These are phyloP conservation scores for Microcebus ravelobensis DNA, from an alignment of 2,113 vertebrate species.

Conservation along the genomic window DNA sequence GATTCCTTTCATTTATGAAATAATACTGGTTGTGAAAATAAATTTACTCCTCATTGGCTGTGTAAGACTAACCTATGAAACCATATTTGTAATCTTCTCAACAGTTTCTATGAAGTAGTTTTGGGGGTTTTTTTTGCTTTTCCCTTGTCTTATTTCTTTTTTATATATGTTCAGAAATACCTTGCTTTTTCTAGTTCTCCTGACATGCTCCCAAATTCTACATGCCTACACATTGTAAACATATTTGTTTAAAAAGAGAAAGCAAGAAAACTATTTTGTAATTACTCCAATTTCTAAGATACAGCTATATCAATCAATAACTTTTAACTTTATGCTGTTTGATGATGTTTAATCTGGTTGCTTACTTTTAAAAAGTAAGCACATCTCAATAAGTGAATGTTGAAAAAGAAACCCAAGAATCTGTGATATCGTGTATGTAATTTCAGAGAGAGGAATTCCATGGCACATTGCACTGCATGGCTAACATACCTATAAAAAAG, in stretches of 20 bases:
- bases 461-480: slow-evolving; percentile 72
- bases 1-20: background rate
- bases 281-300: slow-evolving; percentile 19
- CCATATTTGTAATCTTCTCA: background rate
- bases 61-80: background rate
- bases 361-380: slow-evolving; percentile 45
- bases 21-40: background rate
- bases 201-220: background rate
- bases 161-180: slow-evolving; percentile 27
- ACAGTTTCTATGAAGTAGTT: background rate
- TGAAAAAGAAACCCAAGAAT: background rate
- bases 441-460: slow-evolving; percentile 79
- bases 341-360: slow-evolving; percentile 68
- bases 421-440: slow-evolving; percentile 51
- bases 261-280: slow-evolving; percentile 20
- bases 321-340: slow-evolving; percentile 67
- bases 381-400: background rate
- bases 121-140: background rate
- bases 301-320: slow-evolving; percentile 13
- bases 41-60: background rate
- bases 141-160: background rate
- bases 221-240: background rate
- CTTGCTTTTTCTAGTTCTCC: background rate
- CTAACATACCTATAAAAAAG: slow-evolving; percentile 78
- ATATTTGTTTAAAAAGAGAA: background rate